A percentile compares a stretch with the other conserved stretches of the same genome.
Evolutionary conservation across 2,113 vertebrate genomes (phyloP).

Genomic region (Corythornis madagascariensis): DNA sequence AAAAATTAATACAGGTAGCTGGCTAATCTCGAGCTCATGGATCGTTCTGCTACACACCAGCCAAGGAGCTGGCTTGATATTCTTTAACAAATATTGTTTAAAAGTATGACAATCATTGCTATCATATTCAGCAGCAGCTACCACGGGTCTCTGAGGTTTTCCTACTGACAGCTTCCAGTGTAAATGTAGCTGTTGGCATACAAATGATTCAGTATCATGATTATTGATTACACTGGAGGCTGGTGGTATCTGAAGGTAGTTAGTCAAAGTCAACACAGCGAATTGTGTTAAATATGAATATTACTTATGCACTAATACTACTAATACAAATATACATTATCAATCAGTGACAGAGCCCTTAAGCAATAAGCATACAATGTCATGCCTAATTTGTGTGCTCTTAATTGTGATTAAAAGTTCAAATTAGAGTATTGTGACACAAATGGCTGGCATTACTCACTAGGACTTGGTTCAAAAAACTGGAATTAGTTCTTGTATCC

Average conservation of each 20-base stretch:
- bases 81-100: constrained; percentile 35
- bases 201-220: constrained; percentile 56
- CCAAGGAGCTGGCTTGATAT: neutral
- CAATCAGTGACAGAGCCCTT: constrained; percentile 54
- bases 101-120: constrained; percentile 36
- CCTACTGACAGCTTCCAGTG: constrained; percentile 26
- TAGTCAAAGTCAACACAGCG: constrained; percentile 67
- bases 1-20: constrained; percentile 7
- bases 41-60: neutral
- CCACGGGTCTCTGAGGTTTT: constrained; percentile 45
- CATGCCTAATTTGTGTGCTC: constrained; percentile 56
- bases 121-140: constrained; percentile 40
- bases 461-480: neutral
- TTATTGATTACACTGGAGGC: constrained; percentile 64
- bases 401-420: constrained; percentile 68
- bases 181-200: constrained; percentile 50
- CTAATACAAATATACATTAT: constrained; percentile 65
- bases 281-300: constrained; percentile 60
- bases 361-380: constrained; percentile 41
- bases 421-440: constrained; percentile 30
- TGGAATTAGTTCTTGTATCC: neutral
- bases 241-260: constrained; percentile 63
- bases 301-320: constrained; percentile 58
- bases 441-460: constrained; percentile 40
- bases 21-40: neutral